These are phyloP conservation scores for Xestobium rufovillosum DNA, from an alignment of 2,888 invertebrate genomes.

Conservation along the genomic window DNA sequence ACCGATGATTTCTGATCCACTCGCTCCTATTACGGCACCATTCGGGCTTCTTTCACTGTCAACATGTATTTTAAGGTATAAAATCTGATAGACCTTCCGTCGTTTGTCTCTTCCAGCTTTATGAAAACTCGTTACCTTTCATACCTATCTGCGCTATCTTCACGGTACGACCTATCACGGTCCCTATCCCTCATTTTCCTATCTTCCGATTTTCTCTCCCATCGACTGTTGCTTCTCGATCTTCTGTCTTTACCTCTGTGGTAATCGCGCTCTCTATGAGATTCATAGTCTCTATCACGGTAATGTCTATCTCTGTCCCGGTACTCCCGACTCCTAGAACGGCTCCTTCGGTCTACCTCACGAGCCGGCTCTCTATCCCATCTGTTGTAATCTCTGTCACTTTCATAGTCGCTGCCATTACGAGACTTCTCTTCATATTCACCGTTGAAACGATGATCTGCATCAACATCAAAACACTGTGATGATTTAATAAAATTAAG, in stretches of 20 bases:
- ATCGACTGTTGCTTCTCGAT: constrained; percentile 37
- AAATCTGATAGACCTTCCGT: constrained; percentile 14
- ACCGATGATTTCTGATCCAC: constrained; percentile 43
- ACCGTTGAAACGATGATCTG: constrained; percentile 33
- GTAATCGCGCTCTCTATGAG: constrained; percentile 33
- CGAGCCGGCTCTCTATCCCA: constrained; percentile 30
- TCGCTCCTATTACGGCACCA: constrained; percentile 40
- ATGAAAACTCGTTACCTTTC: constrained; percentile 21
- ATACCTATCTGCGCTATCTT: constrained; percentile 43
- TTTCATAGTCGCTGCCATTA: constrained; percentile 38
- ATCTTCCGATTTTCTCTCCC: constrained; percentile 39
- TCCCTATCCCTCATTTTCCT: constrained; percentile 33
- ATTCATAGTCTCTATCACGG: constrained; percentile 33
- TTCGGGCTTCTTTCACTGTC: constrained; percentile 40
- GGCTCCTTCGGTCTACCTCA: constrained; percentile 29
- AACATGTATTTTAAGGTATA: constrained; percentile 29
- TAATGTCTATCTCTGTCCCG: constrained; percentile 32
- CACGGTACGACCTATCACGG: constrained; percentile 38
- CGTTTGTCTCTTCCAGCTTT: too few relatives aligned
- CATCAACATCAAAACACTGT: constrained; percentile 24
- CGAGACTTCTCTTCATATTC: constrained; percentile 30
- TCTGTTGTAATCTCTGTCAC: constrained; percentile 36
- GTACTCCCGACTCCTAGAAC: constrained; percentile 35
- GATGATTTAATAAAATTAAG: constrained; percentile 29
- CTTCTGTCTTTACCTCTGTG: constrained; percentile 32